Conservation (phyloP, 1,140 invertebrate species). For the Lasioglossum baleicum region DNA sequence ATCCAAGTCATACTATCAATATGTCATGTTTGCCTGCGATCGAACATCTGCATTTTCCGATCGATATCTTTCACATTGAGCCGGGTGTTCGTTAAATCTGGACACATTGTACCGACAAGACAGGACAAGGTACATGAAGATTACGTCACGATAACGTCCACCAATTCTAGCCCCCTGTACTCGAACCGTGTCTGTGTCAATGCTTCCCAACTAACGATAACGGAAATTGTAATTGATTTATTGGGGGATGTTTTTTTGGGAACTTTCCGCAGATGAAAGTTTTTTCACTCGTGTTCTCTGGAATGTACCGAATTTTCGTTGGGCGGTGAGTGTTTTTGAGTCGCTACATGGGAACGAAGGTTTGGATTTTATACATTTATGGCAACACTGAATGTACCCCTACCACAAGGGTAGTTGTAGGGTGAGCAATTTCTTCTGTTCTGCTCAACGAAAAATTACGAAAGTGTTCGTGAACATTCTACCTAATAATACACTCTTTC, state of each 20-base stretch:
- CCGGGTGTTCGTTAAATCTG: constrained; percentile 62
- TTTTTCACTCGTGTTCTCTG: neutral
- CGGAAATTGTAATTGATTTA: constrained; percentile 9
- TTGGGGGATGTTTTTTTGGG: neutral
- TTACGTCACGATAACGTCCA: constrained; percentile 33
- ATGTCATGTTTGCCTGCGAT: constrained; percentile 51
- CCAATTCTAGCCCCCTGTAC: constrained; percentile 17
- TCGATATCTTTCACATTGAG: constrained; percentile 43
- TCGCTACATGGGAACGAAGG: no score
- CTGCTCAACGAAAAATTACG: no score
- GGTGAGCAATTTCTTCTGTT: no score
- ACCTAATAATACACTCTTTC: no score
- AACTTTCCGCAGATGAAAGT: neutral
- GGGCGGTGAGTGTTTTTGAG: no score
- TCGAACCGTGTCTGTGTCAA: neutral
- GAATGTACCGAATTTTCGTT: no score
- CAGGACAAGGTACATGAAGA: constrained; percentile 18
- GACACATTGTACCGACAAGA: constrained; percentile 56
- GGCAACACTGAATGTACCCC: no score
- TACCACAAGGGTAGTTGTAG: no score
- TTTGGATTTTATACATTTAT: no score
- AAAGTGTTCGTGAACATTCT: no score
- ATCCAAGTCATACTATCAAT: constrained; percentile 39
- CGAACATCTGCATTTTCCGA: constrained; percentile 64
- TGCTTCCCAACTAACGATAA: neutral